phyloP scores from a whole-genome alignment of 2,888 invertebrate genomes.

The Nowickia ferox region DNA sequence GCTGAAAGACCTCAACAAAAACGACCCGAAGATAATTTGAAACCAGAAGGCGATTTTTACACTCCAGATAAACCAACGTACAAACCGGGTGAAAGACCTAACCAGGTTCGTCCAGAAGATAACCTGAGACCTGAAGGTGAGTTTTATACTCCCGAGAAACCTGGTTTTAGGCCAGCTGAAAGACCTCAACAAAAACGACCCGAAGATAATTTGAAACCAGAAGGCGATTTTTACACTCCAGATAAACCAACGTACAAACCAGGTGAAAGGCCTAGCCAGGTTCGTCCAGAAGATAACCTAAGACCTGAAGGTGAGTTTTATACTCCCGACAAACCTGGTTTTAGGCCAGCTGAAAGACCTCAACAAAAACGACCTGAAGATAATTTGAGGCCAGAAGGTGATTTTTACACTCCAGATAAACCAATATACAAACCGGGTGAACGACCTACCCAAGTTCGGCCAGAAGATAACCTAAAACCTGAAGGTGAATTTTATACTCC shows the following conservation, averaged over 20 bases:
- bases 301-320: conserved; percentile 84
- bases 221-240: conserved; percentile 85
- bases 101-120: conserved; percentile 84
- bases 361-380: conserved; percentile 83
- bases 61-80: conserved; percentile 82
- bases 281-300: conserved; percentile 84
- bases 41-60: conserved; percentile 83
- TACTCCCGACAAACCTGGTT: conserved; percentile 82
- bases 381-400: conserved; percentile 86
- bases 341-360: conserved; percentile 84
- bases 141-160: conserved; percentile 81
- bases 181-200: conserved; percentile 82
- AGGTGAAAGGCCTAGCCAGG: conserved; percentile 83
- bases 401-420: conserved; percentile 83
- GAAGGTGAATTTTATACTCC: conserved; percentile 84
- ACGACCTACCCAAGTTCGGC: conserved; percentile 80
- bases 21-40: conserved; percentile 84
- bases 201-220: conserved; percentile 85
- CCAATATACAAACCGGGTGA: conserved; percentile 85
- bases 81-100: conserved; percentile 83
- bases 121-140: conserved; percentile 84
- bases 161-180: conserved; percentile 83
- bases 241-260: conserved; percentile 83
- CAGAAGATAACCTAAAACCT: conserved; percentile 84
- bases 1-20: conserved; percentile 83